These are phyloP conservation scores for Diaprepes abbreviatus DNA, from an alignment of 2,888 invertebrate genomes.

Conservation along the genomic window DNA sequence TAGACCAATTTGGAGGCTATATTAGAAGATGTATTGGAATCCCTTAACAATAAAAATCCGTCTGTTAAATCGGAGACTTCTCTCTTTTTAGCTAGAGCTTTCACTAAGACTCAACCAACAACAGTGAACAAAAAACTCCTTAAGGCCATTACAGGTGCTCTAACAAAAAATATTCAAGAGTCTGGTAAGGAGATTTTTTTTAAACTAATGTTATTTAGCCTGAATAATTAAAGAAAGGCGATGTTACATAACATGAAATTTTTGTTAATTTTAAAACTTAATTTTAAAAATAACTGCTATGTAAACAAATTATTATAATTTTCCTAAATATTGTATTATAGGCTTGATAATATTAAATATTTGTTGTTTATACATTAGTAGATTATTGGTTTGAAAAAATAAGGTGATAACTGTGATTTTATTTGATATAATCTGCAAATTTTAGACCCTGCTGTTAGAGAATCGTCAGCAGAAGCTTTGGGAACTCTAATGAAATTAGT, in stretches of 20 bases:
- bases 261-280: too few relatives aligned
- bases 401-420: too few relatives aligned
- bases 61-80: conserved; percentile 90
- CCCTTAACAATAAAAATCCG: conserved; percentile 93
- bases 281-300: too few relatives aligned
- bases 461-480: conserved; percentile 92
- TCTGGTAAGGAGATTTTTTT: conserved; percentile 70
- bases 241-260: too few relatives aligned
- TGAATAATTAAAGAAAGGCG: too few relatives aligned
- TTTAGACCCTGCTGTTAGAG: conserved; percentile 89
- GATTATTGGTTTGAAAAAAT: too few relatives aligned
- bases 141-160: conserved; percentile 82
- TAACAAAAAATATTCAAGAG: conserved; percentile 85
- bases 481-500: conserved; percentile 95
- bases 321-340: too few relatives aligned
- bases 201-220: too few relatives aligned
- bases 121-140: conserved; percentile 91
- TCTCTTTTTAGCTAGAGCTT: conserved; percentile 85
- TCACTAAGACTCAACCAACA: conserved; percentile 84
- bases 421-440: too few relatives aligned
- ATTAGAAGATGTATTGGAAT: conserved; percentile 87
- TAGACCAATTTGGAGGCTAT: conserved; percentile 87
- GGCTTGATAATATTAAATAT: too few relatives aligned
- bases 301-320: too few relatives aligned
- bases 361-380: too few relatives aligned